Percentiles rank a stretch among this genome's conserved stretches.
Evolutionary conservation across 2,113 vertebrate species (phyloP).

Genomic region (Neogobius melanostomus): DNA sequence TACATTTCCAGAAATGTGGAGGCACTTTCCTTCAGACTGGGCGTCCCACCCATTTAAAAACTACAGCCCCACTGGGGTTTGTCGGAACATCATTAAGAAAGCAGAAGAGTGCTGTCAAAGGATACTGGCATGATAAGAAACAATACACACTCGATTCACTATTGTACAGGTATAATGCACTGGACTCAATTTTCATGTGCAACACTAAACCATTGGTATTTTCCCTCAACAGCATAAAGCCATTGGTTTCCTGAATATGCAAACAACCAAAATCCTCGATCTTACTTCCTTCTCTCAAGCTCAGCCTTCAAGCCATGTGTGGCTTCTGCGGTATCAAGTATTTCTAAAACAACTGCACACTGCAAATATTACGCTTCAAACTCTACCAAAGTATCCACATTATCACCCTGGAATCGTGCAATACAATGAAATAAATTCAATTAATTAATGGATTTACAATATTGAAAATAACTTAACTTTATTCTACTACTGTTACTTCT

Average conservation of each 20-base stretch:
- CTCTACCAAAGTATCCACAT: too few species aligned
- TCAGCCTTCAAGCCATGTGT: not conserved
- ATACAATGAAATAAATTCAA: too few species aligned
- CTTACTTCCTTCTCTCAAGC: too few species aligned
- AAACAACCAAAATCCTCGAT: not conserved
- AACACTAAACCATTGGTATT: not conserved
- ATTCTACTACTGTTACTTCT: not conserved
- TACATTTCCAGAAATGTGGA: conserved; percentile 48
- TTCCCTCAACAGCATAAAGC: not conserved
- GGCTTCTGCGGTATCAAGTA: not conserved
- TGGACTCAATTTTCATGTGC: too few species aligned
- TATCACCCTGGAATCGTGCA: too few species aligned
- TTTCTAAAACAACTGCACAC: too few species aligned
- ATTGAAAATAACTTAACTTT: too few species aligned
- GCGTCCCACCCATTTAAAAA: conserved; percentile 23
- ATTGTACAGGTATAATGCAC: not conserved
- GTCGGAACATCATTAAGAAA: not conserved
- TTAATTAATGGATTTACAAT: too few species aligned
- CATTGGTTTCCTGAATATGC: not conserved
- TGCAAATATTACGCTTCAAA: too few species aligned
- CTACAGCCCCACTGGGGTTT: not conserved
- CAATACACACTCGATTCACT: not conserved
- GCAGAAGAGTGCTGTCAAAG: not conserved
- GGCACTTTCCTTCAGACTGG: conserved; percentile 14
- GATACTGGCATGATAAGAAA: not conserved